Evolutionary conservation across 2,113 vertebrate genomes (phyloP).

Genomic region (Pluvialis apricaria): DNA sequence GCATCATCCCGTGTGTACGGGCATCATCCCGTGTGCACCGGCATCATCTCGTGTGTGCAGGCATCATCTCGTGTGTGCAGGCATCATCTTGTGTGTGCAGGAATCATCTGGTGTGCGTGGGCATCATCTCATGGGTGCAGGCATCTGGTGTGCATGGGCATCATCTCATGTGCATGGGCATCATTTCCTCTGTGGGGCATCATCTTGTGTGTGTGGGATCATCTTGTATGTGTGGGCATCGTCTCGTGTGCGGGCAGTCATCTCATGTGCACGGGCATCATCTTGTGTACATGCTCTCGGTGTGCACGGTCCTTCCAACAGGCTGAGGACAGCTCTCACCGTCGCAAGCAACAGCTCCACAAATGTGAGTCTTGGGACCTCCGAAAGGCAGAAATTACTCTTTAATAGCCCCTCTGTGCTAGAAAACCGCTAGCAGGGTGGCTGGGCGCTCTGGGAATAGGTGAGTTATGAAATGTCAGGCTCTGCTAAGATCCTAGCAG

Average conservation of each 20-base stretch:
- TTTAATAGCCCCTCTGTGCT: background rate
- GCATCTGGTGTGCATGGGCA: background rate
- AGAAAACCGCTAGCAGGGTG: background rate
- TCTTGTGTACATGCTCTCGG: accelerated
- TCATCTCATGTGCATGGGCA: background rate
- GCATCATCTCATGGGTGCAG: no score
- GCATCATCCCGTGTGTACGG: background rate
- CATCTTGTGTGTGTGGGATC: background rate
- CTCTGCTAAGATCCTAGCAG: background rate
- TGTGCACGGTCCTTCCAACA: accelerated
- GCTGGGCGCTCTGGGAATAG: background rate
- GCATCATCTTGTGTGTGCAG: background rate
- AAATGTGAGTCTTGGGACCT: background rate
- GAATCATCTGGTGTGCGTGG: background rate
- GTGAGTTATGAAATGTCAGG: background rate
- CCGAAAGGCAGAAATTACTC: background rate
- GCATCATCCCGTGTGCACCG: background rate
- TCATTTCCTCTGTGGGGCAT: no score
- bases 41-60: background rate
- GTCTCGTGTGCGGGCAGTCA: background rate
- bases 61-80: background rate
- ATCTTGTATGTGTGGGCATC: background rate
- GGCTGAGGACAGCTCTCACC: background rate
- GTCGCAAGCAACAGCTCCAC: background rate
- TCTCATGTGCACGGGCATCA: background rate